These are phyloP conservation scores for Syrphus vitripennis DNA, from an alignment of 2,888 invertebrate species.

Conservation along the genomic window DNA sequence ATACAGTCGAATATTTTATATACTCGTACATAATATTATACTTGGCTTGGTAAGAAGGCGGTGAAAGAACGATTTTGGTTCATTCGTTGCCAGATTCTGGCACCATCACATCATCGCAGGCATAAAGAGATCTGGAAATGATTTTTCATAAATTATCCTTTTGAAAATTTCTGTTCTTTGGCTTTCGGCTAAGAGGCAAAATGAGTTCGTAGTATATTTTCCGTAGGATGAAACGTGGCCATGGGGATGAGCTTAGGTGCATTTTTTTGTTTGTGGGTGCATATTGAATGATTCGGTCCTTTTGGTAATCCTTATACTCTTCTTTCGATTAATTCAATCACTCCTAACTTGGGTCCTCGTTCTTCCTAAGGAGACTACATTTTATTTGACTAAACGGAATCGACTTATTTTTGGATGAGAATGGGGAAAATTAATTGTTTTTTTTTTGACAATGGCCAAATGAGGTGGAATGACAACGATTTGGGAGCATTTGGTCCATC, in stretches of 20 bases:
- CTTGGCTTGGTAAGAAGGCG: conserved; percentile 6
- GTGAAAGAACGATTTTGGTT: conserved; percentile 6
- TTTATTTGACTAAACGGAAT: conserved; percentile 17
- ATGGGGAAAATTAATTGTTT: conserved; percentile 52
- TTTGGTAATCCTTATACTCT: conserved; percentile 2
- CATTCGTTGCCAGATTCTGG: not conserved
- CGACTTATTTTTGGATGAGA: conserved; percentile 37
- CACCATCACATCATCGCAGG: not conserved
- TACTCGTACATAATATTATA: too few relatives aligned
- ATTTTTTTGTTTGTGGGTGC: not conserved
- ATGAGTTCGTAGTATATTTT: conserved; percentile 17
- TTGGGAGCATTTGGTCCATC: conserved; percentile 27
- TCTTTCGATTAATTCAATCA: conserved; percentile 37
- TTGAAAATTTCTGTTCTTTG: conserved; percentile 40
- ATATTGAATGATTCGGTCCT: not conserved
- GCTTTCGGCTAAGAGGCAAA: conserved; percentile 31
- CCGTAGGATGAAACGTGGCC: not conserved
- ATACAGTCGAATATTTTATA: conserved; percentile 62
- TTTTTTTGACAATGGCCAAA: conserved; percentile 38
- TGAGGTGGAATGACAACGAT: conserved; percentile 30
- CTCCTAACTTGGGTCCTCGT: not conserved
- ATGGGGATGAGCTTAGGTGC: conserved; percentile 45
- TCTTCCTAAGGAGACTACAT: not conserved
- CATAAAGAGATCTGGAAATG: conserved; percentile 20
- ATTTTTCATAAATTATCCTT: conserved; percentile 69